Evolutionary conservation across 2,888 invertebrate species (phyloP).

Genomic region (Apamea monoglypha): DNA sequence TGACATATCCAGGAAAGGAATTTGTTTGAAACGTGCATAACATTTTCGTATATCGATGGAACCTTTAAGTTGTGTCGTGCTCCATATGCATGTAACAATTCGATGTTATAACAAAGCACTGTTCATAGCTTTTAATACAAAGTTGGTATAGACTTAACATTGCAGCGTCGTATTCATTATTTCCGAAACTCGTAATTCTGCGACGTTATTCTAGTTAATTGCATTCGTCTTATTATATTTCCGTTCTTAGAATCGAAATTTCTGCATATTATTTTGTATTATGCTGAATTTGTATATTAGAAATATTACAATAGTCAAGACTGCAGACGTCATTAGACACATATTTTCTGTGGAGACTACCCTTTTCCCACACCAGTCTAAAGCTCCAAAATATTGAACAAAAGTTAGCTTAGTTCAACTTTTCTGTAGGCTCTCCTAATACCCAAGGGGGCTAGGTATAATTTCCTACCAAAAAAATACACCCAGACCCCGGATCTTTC

Average conservation of each 20-base stretch:
- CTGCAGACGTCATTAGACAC: too few species aligned
- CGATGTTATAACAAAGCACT: background rate
- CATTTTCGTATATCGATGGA: background rate
- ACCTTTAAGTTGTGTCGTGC: background rate
- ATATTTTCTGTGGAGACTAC: too few species aligned
- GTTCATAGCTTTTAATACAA: background rate
- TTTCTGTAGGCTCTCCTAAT: too few species aligned
- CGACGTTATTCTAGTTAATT: constrained; percentile 10
- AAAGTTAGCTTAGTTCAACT: too few species aligned
- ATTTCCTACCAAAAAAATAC: background rate
- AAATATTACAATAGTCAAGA: too few species aligned
- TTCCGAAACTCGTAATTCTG: constrained; percentile 40
- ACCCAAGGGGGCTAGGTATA: background rate
- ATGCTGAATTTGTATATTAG: too few species aligned
- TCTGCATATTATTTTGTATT: constrained; percentile 15
- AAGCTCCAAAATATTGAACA: too few species aligned
- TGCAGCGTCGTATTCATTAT: constrained; percentile 18
- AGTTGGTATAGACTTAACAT: constrained; percentile 7
- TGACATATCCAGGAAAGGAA: too few species aligned
- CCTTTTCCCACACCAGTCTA: too few species aligned
- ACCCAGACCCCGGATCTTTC: background rate
- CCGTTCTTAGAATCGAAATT: background rate
- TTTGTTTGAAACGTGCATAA: background rate
- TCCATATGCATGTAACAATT: background rate
- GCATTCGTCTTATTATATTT: constrained; percentile 23